These are phyloP conservation scores for Scalopus aquaticus DNA, from an alignment of 2,113 vertebrate species.

Conservation along the genomic window DNA sequence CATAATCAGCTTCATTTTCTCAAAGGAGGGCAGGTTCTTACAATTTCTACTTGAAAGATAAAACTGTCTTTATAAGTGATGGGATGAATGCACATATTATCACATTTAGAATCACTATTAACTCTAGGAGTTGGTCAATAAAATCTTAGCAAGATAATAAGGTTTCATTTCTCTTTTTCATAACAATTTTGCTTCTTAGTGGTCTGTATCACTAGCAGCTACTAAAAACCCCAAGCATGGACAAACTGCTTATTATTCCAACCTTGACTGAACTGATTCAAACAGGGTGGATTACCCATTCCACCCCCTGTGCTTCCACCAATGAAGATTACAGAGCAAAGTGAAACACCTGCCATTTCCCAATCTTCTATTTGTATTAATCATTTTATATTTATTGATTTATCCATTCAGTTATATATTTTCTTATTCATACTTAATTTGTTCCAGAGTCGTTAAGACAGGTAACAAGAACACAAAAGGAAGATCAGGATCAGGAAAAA, in stretches of 20 bases:
- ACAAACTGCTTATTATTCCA: background rate
- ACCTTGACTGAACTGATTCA: background rate
- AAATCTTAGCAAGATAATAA: background rate
- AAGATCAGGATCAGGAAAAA: conserved; percentile 14
- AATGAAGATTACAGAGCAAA: background rate
- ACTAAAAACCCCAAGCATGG: background rate
- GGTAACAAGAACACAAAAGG: background rate
- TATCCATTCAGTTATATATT: background rate
- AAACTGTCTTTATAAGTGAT: conserved; percentile 20
- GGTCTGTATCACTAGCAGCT: background rate
- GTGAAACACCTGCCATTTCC: background rate
- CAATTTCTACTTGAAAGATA: background rate
- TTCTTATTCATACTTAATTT: background rate
- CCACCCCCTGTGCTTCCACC: background rate
- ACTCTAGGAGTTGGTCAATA: background rate
- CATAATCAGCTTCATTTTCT: conserved; percentile 48
- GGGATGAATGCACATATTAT: background rate
- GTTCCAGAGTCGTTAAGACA: background rate
- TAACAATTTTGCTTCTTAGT: background rate
- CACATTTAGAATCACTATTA: background rate
- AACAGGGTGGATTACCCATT: background rate
- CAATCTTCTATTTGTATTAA: background rate
- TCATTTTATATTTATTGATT: background rate
- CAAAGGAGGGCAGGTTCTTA: conserved; percentile 34
- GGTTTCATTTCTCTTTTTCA: background rate